Evolutionary conservation across 64 coral and sea anemone genomes (phyloP), one percentile per base, ranked within the genome.

Genomic region (Platygyra sinensis): DNA sequence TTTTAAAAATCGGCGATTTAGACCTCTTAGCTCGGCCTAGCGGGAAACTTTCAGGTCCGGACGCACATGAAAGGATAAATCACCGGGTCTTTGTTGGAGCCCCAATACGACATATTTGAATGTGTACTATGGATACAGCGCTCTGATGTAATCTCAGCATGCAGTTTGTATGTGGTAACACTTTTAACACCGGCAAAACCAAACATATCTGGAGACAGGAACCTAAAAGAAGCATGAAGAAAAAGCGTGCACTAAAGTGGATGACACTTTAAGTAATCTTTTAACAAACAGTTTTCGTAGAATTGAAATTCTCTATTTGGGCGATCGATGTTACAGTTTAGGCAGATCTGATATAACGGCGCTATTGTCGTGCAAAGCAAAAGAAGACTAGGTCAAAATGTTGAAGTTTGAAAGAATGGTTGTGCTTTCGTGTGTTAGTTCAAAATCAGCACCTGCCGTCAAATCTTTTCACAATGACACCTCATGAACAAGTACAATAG

Each of bases 391-490:
- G 52, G n/a, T 83, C 29, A 65, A 33, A 63, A 2, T 42, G 69
- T 36, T 28, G n/a, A 85, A 51, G 52, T 71, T 25, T 71, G 62
- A 69, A 49, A 67, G 33, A 50, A 27, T 15, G 62, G 50, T 33
- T 84, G 31, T 69, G 62, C 80, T 69, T 84, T 84, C 61, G 18
- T n/a, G 80, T 84, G 65, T 69, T 84, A 27, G 50, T 57, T 11
- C 18, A 28, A 12, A 64, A 49, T 50, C 11, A 20, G 13, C 81
- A 85, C 62, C 81, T 85, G 81, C 12, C 32, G 10, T 20, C 11
- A 4, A 20, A 22, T 10, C 62, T 24, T 20, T 14, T 20, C 24
- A 85, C 81, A 85, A 85, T 85, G 69, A 24, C 38, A 11, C 62
- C 62, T 71, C 36, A 46, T 80, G 78, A 42, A 42, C 22, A 25